Evolutionary conservation across 2,888 invertebrate genomes (phyloP).

Genomic region (Idaea aversata): DNA sequence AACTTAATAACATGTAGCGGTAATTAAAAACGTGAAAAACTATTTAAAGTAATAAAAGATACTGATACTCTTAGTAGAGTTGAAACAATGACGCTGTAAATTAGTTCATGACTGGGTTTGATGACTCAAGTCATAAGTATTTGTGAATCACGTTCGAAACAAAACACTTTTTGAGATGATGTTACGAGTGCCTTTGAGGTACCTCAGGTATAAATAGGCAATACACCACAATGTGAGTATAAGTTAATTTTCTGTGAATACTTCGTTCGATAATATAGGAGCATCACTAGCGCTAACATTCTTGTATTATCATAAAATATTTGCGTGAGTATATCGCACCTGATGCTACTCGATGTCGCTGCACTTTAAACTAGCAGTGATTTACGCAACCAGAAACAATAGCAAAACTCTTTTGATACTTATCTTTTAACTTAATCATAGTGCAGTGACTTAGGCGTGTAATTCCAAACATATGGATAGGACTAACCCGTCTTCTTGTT

Average conservation of each 20-base stretch:
- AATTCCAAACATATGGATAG: neutral
- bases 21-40: neutral
- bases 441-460: neutral
- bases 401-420: neutral
- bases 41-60: neutral
- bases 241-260: neutral
- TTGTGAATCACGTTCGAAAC: conserved; percentile 15
- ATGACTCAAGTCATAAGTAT: neutral
- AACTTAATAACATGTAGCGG: neutral
- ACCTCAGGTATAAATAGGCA: too few species aligned
- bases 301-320: conserved; percentile 78
- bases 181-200: too few species aligned
- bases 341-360: conserved; percentile 66
- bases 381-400: conserved; percentile 61
- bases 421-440: neutral
- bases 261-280: conserved; percentile 5
- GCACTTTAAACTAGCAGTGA: conserved; percentile 72
- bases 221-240: neutral
- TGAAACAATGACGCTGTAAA: neutral
- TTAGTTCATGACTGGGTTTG: neutral
- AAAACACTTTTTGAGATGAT: conserved; percentile 8
- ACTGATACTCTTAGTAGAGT: neutral
- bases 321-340: conserved; percentile 76
- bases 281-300: conserved; percentile 58
- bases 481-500: too few species aligned